A percentile compares a stretch with the other conserved stretches of the same genome.
phyloP scores from a whole-genome alignment of 64 coral and sea anemone species.

The Stichodactyla mertensii region DNA sequence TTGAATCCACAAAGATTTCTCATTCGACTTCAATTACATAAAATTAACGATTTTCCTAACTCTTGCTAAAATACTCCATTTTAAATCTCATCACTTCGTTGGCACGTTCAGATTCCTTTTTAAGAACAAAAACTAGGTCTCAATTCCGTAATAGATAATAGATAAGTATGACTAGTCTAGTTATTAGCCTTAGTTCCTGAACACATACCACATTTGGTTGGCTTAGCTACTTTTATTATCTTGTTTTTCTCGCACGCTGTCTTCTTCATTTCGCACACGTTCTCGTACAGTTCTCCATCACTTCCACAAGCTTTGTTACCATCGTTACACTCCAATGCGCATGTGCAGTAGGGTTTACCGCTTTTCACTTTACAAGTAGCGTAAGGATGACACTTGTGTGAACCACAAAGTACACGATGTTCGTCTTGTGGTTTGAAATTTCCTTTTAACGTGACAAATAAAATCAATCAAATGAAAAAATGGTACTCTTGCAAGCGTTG shows the following conservation, averaged over 20 bases:
- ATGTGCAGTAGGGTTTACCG: background rate
- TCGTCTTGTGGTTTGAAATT: background rate
- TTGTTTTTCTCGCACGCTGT: slow-evolving; percentile 14
- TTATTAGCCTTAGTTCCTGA: background rate
- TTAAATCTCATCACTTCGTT: too few relatives aligned
- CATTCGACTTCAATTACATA: too few relatives aligned
- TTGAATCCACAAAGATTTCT: too few relatives aligned
- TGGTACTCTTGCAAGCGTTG: too few relatives aligned
- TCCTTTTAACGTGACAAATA: background rate
- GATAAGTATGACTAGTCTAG: too few relatives aligned
- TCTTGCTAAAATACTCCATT: too few relatives aligned
- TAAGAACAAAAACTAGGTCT: too few relatives aligned
- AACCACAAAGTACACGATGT: background rate
- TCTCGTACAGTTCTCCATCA: background rate
- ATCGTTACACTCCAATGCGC: background rate
- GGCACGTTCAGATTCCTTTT: too few relatives aligned
- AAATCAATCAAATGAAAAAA: too few relatives aligned
- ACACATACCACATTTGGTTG: background rate
- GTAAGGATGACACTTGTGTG: background rate
- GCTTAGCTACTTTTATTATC: background rate
- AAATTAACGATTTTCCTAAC: too few relatives aligned
- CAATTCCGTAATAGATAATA: too few relatives aligned
- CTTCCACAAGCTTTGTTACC: background rate
- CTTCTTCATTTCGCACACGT: background rate
- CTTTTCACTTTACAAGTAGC: background rate